These are phyloP conservation scores for Eubasilissa splendida DNA, from an alignment of 2,888 invertebrate species.

Conservation along the genomic window DNA sequence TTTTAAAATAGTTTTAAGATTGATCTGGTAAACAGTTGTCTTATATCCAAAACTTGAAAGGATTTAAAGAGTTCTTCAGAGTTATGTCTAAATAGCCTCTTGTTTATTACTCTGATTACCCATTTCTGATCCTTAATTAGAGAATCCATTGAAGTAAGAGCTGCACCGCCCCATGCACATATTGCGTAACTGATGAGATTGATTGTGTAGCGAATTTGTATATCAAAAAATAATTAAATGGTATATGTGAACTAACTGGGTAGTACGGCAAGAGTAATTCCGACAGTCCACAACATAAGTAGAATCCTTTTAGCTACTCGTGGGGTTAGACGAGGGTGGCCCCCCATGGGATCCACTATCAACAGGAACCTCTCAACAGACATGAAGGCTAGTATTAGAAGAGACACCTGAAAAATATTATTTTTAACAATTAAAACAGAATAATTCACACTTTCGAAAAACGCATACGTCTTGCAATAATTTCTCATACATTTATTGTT, in stretches of 20 bases:
- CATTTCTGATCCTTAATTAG: too few relatives aligned
- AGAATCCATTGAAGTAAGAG: too few relatives aligned
- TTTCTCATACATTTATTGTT: not conserved
- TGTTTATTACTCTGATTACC: too few relatives aligned
- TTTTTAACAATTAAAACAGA: too few relatives aligned
- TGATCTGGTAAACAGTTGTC: too few relatives aligned
- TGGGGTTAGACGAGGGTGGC: conserved; percentile 71
- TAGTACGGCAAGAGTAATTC: conserved; percentile 75
- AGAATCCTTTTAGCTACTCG: conserved; percentile 71
- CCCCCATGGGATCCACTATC: conserved; percentile 75
- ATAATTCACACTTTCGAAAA: not conserved
- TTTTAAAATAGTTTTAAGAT: too few relatives aligned
- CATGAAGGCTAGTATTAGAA: conserved; percentile 79
- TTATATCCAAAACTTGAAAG: too few relatives aligned
- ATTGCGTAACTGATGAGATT: too few relatives aligned
- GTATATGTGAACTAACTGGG: conserved; percentile 67
- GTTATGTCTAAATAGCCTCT: too few relatives aligned
- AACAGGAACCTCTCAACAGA: conserved; percentile 79
- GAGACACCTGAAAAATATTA: conserved; percentile 70
- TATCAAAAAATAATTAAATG: not conserved
- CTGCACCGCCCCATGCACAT: too few relatives aligned
- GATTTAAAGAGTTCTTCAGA: too few relatives aligned
- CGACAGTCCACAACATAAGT: conserved; percentile 75
- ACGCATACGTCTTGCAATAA: not conserved
- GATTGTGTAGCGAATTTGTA: not conserved